These are phyloP conservation scores for Pristionchus pacificus DNA, from an alignment of 1,140 invertebrate species.

Conservation along the genomic window DNA sequence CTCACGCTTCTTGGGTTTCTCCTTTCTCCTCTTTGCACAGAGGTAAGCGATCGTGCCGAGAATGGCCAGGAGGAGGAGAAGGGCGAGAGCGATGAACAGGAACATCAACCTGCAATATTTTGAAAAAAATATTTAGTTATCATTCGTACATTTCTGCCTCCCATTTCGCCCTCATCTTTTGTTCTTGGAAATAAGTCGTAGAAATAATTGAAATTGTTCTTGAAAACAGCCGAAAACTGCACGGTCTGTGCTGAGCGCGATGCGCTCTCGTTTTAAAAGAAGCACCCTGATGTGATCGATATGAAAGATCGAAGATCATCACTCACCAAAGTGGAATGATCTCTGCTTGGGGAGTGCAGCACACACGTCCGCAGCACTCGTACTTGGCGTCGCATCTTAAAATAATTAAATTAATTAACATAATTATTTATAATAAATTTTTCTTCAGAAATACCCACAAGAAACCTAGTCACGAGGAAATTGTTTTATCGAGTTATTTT, in stretches of 20 bases:
- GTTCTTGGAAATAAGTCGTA: too few species aligned
- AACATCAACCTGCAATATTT: constrained; percentile 48
- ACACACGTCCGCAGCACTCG: constrained; percentile 35
- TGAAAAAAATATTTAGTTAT: too few species aligned
- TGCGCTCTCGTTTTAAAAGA: too few species aligned
- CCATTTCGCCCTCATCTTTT: too few species aligned
- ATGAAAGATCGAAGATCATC: not conserved
- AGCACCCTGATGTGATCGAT: not conserved
- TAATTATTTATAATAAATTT: not conserved
- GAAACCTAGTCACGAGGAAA: not conserved
- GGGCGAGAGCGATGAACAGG: constrained; percentile 42
- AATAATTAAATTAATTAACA: not conserved
- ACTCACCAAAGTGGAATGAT: constrained; percentile 43
- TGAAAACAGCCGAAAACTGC: too few species aligned
- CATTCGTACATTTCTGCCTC: too few species aligned
- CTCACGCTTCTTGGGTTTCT: constrained; percentile 51
- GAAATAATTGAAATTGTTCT: too few species aligned
- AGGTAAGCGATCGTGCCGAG: constrained; percentile 38
- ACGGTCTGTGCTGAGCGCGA: too few species aligned
- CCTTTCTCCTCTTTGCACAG: constrained; percentile 43
- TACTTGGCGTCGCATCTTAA: constrained; percentile 35
- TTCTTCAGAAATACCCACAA: not conserved
- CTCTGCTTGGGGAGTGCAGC: constrained; percentile 31
- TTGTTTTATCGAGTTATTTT: not conserved
- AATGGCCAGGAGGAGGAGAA: constrained; percentile 38